Base-by-base conservation (phyloP, 1,140 invertebrate genomes). In the Campodea augens region DNA sequence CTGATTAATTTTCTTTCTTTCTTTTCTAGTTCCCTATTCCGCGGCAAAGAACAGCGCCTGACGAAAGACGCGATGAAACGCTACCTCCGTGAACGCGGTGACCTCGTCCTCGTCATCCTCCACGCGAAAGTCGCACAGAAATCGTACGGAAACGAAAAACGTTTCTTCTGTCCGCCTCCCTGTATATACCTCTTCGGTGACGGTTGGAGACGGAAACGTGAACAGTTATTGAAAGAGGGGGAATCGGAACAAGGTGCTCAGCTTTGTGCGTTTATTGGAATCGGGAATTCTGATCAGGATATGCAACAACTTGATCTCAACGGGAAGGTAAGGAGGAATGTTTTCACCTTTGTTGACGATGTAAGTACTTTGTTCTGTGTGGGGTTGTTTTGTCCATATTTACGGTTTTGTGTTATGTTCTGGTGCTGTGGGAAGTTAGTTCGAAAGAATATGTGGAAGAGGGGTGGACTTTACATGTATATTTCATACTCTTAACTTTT, bases 61-160 rank as follows among this genome's bases (percentile, higher is more conserved):
- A 90, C 83, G 10, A 73, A 89, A 37, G 91, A 96, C 54, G 88
- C 89, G 12, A 97, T 97, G 93, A 84, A 91, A 59, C 77, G 85
- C 36, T 98, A 97, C 61, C 71, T 97, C 43, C 73, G 86, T 23
- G 89, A 96, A 54, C 73, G 88, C 52, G 86, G 84, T 51, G 92
- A 98, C 60, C 91, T 96, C 80, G 79, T 92, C 3, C 78, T 99
- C 19, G 88, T 97, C 3, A 96, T 99, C 46, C 69, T 98, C 40
- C 95, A 98, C 67, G 96, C 96, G 4, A 98, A 98, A 73, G 85
- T 90, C 23, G 95, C 96, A 15, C 96, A 99, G 63, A 99, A 99
- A 58, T 98, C 93, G 0, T 99, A 99, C 62, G 96, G 96, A 40
- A 98, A 98, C 64, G 96, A 99, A 60, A 99, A 99, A 65, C 72